Base-by-base conservation (phyloP, 2,888 invertebrate species). In the Cyclophora albipunctata region DNA sequence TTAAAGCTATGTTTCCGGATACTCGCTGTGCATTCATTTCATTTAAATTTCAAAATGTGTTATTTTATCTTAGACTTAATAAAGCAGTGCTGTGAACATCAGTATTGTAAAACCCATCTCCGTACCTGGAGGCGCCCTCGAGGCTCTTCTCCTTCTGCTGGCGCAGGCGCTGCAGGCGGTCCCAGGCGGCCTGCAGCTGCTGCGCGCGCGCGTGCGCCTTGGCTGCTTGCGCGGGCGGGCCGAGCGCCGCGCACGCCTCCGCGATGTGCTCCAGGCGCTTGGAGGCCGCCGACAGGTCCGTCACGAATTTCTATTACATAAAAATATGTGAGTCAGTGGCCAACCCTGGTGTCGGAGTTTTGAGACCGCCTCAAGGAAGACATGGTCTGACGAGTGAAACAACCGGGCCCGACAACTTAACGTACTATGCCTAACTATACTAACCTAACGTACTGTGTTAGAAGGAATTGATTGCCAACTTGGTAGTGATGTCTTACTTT, bases 231-330 rank as follows among this genome's bases (percentile, higher is more conserved):
- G 74, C 98, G 98, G n/a, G 94, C 93, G 0, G 91, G 90, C 0
- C 94, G 93, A 99, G 93, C 64, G 95, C 96, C 42, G 95, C 93
- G 0, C 97, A 98, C 20, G 96, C 94, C 0, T 92, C 90, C 70
- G 98, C 97, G 53, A 99, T 94, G 49, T 94, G 94, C 62, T 97
- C 97, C 59, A 99, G 91, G 0, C 98, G 93, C 62, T 95, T 96
- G 34, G 95, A 96, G 6, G 97, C 98, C 0, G 98, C 98, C 0
- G 97, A 97, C 41, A 99, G 86, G 73, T 99, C 98, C 0, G 98
- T 98, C 35, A 98, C 92, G 81, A 99, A 95, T 87, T 97, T 96
- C 92, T 94, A 75, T 0, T 45, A 62, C 3, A 34, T 20, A 20
- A 20, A 20, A 20, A 20, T 1, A 20, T 20, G n/a, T n/a, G n/a